Percentiles rank a stretch among this genome's conserved stretches.
phyloP scores from a whole-genome alignment of 1,140 invertebrate species.

The Drosophila teissieri region DNA sequence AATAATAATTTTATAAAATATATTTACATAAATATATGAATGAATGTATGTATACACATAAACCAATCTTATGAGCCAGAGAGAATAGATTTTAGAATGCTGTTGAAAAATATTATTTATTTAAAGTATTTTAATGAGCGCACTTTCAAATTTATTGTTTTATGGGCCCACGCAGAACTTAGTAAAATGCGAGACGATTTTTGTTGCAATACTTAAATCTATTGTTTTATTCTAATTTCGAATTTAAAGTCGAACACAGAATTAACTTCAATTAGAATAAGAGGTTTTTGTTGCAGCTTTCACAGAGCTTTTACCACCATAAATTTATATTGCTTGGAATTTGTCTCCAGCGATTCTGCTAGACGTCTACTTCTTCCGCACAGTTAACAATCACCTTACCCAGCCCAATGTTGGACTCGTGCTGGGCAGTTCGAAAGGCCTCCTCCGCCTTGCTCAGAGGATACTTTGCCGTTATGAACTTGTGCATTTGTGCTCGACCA shows the following conservation, averaged over 20 bases:
- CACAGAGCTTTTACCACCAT: slow-evolving; percentile 26
- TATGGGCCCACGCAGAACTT: slow-evolving; percentile 42
- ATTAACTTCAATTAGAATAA: background rate
- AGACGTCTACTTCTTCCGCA: slow-evolving; percentile 27
- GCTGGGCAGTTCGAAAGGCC: slow-evolving; percentile 61
- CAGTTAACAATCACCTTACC: slow-evolving; percentile 68
- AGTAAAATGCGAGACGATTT: slow-evolving; percentile 58
- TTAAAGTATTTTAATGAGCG: slow-evolving; percentile 39
- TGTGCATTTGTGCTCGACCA: slow-evolving; percentile 56
- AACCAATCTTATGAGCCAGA: slow-evolving; percentile 59
- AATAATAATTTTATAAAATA: slow-evolving; percentile 73
- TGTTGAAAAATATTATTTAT: slow-evolving; percentile 63
- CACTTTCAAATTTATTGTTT: slow-evolving; percentile 59
- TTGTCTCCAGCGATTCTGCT: background rate
- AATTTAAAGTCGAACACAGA: slow-evolving; percentile 3
- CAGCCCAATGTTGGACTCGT: slow-evolving; percentile 63
- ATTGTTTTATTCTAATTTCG: slow-evolving; percentile 30
- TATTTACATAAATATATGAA: slow-evolving; percentile 40
- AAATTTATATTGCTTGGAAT: background rate
- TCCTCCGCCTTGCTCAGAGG: slow-evolving; percentile 35
- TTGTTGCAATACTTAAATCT: slow-evolving; percentile 47
- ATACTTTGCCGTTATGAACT: slow-evolving; percentile 53
- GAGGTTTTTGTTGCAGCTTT: slow-evolving; percentile 8
- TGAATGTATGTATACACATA: slow-evolving; percentile 40
- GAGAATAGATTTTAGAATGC: slow-evolving; percentile 62